Base-by-base conservation (phyloP, 2,888 invertebrate species). In the Oscheius onirici region DNA sequence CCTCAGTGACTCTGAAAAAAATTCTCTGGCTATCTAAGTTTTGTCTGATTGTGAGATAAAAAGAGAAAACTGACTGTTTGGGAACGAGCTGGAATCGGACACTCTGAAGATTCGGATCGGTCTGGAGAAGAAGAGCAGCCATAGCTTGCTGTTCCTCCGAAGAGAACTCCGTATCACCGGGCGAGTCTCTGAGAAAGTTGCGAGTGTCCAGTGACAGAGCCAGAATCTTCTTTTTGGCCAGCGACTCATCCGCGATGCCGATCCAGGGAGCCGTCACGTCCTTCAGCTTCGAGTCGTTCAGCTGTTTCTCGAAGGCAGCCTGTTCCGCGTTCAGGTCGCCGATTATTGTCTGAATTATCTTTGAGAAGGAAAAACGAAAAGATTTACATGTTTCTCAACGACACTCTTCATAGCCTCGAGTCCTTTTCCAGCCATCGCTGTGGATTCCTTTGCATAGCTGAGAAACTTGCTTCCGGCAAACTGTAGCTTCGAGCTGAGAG, bases 1-100 rank as follows among this genome's bases (percentile, higher is more conserved):
- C 96, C 91, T 99, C 99, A 87, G 93, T 88, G 3, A 90, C 83
- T 80, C 90, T 90, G 79, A 73, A 87, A 69, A 49, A 20, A 24
- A 40, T 22, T 46, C n/a, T n/a, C n/a, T n/a, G n/a, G n/a, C n/a
- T n/a, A n/a, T n/a, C n/a, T n/a, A n/a, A n/a, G 24, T 1, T 24
- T 15, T 2, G 1, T 57, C 6, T 51, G 46, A n/a, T 40, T 44
- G 13, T n/a, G n/a, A n/a, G n/a, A n/a, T n/a, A n/a, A n/a, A n/a
- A 1, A 11, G n/a, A n/a, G 2, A 22, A 61, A 82, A 92, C 94
- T 92, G 90, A 97, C 97, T 95, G 92, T 93, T 97, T 99, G 87
- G 99, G 99, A 88, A 99, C 99, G 88, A 99, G 92, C 89, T 97
- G 95, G 91, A 97, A 99, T 90, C 99, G 93, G 95, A 97, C 97